Conservation (phyloP, 2,113 vertebrate genomes). For the Pogonocichla stellata region DNA sequence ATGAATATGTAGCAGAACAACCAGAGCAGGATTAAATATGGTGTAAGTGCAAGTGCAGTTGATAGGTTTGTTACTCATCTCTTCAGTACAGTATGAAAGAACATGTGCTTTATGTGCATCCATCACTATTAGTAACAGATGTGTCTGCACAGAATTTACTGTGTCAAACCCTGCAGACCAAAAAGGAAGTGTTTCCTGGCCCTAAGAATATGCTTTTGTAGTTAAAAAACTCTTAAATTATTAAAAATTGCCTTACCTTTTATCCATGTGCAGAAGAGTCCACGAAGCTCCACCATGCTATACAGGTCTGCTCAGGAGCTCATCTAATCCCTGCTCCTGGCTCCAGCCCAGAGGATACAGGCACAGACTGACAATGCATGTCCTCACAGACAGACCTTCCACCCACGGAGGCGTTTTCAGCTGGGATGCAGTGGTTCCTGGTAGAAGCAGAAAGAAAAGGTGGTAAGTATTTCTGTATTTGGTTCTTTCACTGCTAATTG, state of each 20-base stretch:
- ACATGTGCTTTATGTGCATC: background rate
- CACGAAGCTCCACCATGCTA: background rate
- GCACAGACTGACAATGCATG: accelerated
- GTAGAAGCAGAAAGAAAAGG: background rate
- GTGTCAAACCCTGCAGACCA: background rate
- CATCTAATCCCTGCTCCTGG: background rate
- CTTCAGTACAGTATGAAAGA: background rate
- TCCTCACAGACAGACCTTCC: background rate
- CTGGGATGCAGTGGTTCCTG: background rate
- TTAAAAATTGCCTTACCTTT: background rate
- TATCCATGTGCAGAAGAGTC: background rate
- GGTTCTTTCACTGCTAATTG: background rate
- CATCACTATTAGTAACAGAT: background rate
- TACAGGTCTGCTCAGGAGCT: background rate
- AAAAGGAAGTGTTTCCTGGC: background rate
- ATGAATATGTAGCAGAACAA: slow-evolving; percentile 48
- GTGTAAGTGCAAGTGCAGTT: background rate
- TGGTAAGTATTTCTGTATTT: background rate
- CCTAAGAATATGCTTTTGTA: background rate
- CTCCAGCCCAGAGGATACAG: background rate
- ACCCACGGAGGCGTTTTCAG: background rate
- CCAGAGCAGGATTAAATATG: slow-evolving; percentile 33
- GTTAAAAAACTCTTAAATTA: background rate
- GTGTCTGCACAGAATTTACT: background rate
- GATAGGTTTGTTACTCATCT: background rate